Evolutionary conservation across 2,888 invertebrate species (phyloP).

Genomic region (Nebria brevicollis): DNA sequence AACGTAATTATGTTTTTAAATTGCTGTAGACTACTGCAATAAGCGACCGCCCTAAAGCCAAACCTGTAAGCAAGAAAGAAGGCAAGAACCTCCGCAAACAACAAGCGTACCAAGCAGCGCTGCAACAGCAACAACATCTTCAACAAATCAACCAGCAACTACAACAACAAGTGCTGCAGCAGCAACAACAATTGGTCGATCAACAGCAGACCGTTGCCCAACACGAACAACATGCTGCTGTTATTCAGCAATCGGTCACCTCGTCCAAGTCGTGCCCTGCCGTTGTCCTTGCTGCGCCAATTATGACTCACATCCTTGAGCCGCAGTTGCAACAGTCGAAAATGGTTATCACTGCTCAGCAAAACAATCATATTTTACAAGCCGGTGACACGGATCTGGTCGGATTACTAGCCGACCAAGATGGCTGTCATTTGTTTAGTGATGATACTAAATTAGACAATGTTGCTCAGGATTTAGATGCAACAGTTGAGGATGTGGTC

Average conservation of each 20-base stretch:
- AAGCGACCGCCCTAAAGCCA: conserved; percentile 85
- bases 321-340: conserved; percentile 63
- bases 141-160: conserved; percentile 55
- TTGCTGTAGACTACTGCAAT: conserved; percentile 74
- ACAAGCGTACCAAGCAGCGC: conserved; percentile 58
- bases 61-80: conserved; percentile 83
- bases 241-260: conserved; percentile 44
- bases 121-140: conserved; percentile 62
- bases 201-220: conserved; percentile 54
- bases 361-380: conserved; percentile 52
- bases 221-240: conserved; percentile 52
- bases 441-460: conserved; percentile 56
- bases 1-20: not conserved
- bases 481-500: conserved; percentile 61
- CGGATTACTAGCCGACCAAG: conserved; percentile 50
- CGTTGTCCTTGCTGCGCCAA: conserved; percentile 39
- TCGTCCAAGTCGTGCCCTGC: conserved; percentile 34
- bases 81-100: conserved; percentile 77
- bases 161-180: conserved; percentile 52
- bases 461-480: conserved; percentile 56
- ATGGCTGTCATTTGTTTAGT: conserved; percentile 50
- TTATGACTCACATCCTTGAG: conserved; percentile 57
- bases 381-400: conserved; percentile 56
- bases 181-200: conserved; percentile 56
- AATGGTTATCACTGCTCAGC: conserved; percentile 49